Evolutionary conservation across 2,888 invertebrate genomes (phyloP), one percentile per base, ranked within the genome.

Genomic region (Electrophaes corylata): DNA sequence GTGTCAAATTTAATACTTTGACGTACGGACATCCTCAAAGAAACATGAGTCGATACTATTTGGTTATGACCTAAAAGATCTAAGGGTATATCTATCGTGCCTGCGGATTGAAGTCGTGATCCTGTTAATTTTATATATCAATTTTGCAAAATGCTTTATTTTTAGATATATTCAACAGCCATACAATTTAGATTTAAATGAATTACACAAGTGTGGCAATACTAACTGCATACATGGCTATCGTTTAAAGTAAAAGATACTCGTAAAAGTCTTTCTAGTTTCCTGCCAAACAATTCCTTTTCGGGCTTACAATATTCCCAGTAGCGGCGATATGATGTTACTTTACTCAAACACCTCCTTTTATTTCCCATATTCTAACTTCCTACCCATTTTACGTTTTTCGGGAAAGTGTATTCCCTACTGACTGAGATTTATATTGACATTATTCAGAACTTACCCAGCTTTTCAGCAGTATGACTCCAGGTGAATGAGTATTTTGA

Each of bases 221-320:
- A n/a, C n/a, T n/a, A n/a, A n/a, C n/a, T n/a, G n/a, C n/a, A n/a
- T n/a, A n/a, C n/a, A n/a, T n/a, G n/a, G n/a, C n/a, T n/a, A n/a
- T n/a, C n/a, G n/a, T 52, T 67, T 62, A 60, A 54, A 60, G 62
- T 60, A 57, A 44, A 63, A 61, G 46, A 57, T 62, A 49, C 64
- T 58, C 16, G 16, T 64, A 46, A 44, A 45, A 62, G 62, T 58
- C 57, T 61, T 63, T 60, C 66, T 62, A 53, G 19, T 57, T 59
- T 50, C 47, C 54, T 51, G 31, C 51, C 40, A 57, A 62, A 49
- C 55, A 49, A 55, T 55, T 62, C 48, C 41, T 63, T 62, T 56
- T 29, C n/a, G 33, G 59, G 62, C 49, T 48, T 47, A 57, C 35
- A 56, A 53, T 61, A 61, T 41, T 48, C 60, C 62, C 60, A 61